phyloP scores from a whole-genome alignment of 2,888 invertebrate species.

The Hirtodrosophila confusa region DNA sequence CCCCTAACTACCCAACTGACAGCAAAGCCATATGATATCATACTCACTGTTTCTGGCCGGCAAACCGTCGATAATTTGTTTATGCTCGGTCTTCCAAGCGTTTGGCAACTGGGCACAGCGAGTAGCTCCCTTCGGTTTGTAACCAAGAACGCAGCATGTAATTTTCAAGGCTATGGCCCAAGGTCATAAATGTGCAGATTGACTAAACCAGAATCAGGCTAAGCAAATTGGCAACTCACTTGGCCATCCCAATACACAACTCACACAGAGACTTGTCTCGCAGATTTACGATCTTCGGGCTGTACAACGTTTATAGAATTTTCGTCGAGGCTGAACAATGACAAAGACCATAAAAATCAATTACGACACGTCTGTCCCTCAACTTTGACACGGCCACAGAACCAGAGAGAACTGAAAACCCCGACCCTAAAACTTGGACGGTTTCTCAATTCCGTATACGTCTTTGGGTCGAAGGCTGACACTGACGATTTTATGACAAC shows the following conservation, averaged over 20 bases:
- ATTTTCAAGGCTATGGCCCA: constrained; percentile 55
- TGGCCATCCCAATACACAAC: constrained; percentile 8
- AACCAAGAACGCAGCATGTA: constrained; percentile 43
- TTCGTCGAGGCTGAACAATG: constrained; percentile 51
- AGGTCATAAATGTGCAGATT: constrained; percentile 63
- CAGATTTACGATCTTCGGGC: constrained; percentile 66
- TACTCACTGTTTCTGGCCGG: constrained; percentile 15
- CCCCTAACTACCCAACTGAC: constrained; percentile 38
- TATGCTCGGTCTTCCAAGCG: constrained; percentile 62
- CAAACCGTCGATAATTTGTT: constrained; percentile 72
- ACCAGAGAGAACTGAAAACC: constrained; percentile 2
- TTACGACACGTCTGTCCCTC: constrained; percentile 78
- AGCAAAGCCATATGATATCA: constrained; percentile 62
- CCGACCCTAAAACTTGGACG: neutral
- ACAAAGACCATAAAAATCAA: constrained; percentile 79
- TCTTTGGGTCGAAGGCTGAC: constrained; percentile 25
- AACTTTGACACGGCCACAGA: constrained; percentile 68
- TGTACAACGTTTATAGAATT: constrained; percentile 30
- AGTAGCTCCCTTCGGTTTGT: neutral
- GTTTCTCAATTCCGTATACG: constrained; percentile 6
- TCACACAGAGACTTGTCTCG: constrained; percentile 20
- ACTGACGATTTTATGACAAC: constrained; percentile 80
- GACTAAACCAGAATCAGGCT: constrained; percentile 20
- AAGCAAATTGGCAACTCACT: constrained; percentile 65
- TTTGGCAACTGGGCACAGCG: constrained; percentile 13